phyloP scores from a whole-genome alignment of 1,140 invertebrate genomes.

The Leptopilina boulardi region DNA sequence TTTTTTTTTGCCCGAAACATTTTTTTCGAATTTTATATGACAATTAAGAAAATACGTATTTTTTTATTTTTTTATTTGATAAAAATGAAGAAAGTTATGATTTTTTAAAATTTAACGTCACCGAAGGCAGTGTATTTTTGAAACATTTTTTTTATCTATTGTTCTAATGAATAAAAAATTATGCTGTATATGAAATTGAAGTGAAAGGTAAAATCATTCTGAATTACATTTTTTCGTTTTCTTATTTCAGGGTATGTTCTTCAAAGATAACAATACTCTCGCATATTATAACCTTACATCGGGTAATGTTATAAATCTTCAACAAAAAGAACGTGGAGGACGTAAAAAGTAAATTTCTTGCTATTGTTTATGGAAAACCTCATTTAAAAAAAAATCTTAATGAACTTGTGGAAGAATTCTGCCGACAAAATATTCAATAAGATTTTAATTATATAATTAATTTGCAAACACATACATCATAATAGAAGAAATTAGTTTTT shows the following conservation, averaged over 20 bases:
- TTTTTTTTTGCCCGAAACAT: too few relatives aligned
- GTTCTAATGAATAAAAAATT: too few relatives aligned
- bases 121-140: too few relatives aligned
- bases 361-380: background rate
- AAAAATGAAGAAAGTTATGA: too few relatives aligned
- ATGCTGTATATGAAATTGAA: too few relatives aligned
- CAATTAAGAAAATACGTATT: too few relatives aligned
- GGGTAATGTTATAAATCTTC: slow-evolving; percentile 89
- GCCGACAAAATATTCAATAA: background rate
- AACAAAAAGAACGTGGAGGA: slow-evolving; percentile 98
- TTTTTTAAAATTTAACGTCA: too few relatives aligned
- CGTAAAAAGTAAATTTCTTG: slow-evolving; percentile 90
- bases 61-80: too few relatives aligned
- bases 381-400: background rate
- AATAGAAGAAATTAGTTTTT: background rate
- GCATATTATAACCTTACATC: slow-evolving; percentile 96
- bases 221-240: slow-evolving; percentile 49
- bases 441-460: background rate
- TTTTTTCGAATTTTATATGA: too few relatives aligned
- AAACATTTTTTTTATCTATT: too few relatives aligned
- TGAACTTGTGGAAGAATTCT: background rate
- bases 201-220: background rate
- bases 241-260: slow-evolving; percentile 92
- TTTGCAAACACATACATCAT: background rate
- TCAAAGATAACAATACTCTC: slow-evolving; percentile 96